These are phyloP conservation scores for Takifugu rubripes DNA, from an alignment of 2,797 vertebrate species.

Conservation along the genomic window DNA sequence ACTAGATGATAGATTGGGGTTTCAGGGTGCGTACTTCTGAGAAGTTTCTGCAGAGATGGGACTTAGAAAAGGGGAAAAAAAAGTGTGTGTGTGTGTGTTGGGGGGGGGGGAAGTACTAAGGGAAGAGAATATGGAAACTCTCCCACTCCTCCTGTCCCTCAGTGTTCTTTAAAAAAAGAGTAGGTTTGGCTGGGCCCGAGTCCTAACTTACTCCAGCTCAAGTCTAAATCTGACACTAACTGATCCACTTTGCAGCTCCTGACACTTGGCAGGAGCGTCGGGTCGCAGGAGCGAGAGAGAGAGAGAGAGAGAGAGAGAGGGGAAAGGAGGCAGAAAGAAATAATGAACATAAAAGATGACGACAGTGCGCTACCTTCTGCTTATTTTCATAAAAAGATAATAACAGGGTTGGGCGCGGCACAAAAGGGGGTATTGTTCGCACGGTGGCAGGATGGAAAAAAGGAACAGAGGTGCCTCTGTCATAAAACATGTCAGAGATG, in stretches of 20 bases:
- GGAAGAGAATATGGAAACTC: slow-evolving; percentile 51
- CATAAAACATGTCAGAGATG: slow-evolving; percentile 54
- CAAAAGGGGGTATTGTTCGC: slow-evolving; percentile 63
- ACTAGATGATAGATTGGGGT: slow-evolving; percentile 77
- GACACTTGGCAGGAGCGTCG: slow-evolving; percentile 61
- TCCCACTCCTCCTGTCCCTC: slow-evolving; percentile 43
- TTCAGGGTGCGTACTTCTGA: slow-evolving; percentile 55
- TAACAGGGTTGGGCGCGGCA: slow-evolving; percentile 39
- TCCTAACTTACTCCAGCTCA: slow-evolving; percentile 44
- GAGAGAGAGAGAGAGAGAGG: slow-evolving; percentile 26
- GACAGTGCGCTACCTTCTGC: slow-evolving; percentile 49
- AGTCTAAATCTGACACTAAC: slow-evolving; percentile 54
- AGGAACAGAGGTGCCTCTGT: slow-evolving; percentile 46
- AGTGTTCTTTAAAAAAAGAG: slow-evolving; percentile 25
- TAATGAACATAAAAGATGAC: slow-evolving; percentile 55
- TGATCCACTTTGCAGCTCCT: slow-evolving; percentile 52
- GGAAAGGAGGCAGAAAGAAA: slow-evolving; percentile 45
- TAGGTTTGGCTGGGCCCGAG: slow-evolving; percentile 51
- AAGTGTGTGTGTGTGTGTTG: slow-evolving; percentile 9
- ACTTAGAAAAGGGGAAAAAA: slow-evolving; percentile 14
- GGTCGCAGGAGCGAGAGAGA: slow-evolving; percentile 25
- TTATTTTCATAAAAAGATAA: slow-evolving; percentile 70
- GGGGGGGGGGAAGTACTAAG: slow-evolving; percentile 22
- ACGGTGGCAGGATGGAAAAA: slow-evolving; percentile 55
- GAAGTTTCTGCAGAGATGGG: slow-evolving; percentile 60